phyloP scores from a whole-genome alignment of 1,140 invertebrate species.

The Acromyrmex charruanus region DNA sequence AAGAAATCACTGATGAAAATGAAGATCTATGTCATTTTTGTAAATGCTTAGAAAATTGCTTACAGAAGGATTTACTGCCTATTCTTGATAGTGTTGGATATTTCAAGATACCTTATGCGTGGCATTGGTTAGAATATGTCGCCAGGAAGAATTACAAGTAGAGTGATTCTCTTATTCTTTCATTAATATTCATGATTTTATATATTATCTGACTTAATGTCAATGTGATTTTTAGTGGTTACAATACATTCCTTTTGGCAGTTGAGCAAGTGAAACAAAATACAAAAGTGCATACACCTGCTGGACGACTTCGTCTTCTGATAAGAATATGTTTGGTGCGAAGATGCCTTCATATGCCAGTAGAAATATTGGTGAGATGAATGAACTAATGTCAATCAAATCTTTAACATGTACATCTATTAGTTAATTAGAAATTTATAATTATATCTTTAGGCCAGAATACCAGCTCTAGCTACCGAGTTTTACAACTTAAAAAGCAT shows the following conservation, averaged over 20 bases:
- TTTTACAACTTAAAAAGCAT: slow-evolving; percentile 84
- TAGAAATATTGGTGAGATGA: slow-evolving; percentile 86
- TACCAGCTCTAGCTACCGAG: slow-evolving; percentile 76
- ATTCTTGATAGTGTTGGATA: slow-evolving; percentile 81
- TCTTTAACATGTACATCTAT: background rate
- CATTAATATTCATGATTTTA: background rate
- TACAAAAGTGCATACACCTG: slow-evolving; percentile 83
- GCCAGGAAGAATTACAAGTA: slow-evolving; percentile 80
- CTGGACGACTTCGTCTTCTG: slow-evolving; percentile 87
- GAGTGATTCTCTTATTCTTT: background rate
- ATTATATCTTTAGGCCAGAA: slow-evolving; percentile 74
- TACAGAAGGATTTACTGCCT: slow-evolving; percentile 84
- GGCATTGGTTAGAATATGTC: slow-evolving; percentile 86
- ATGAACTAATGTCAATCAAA: background rate
- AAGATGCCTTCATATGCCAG: slow-evolving; percentile 87
- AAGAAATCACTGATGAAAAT: slow-evolving; percentile 84
- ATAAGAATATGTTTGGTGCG: slow-evolving; percentile 87
- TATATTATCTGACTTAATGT: background rate
- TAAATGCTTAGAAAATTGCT: slow-evolving; percentile 86
- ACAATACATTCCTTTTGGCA: slow-evolving; percentile 82
- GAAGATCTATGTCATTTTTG: slow-evolving; percentile 83
- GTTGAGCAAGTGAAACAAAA: slow-evolving; percentile 84
- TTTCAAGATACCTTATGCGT: slow-evolving; percentile 83
- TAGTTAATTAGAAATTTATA: slow-evolving; percentile 4
- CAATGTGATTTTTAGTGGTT: slow-evolving; percentile 74